Evolutionary conservation across 2,113 vertebrate species (phyloP).

Genomic region (Arizona elegans): DNA sequence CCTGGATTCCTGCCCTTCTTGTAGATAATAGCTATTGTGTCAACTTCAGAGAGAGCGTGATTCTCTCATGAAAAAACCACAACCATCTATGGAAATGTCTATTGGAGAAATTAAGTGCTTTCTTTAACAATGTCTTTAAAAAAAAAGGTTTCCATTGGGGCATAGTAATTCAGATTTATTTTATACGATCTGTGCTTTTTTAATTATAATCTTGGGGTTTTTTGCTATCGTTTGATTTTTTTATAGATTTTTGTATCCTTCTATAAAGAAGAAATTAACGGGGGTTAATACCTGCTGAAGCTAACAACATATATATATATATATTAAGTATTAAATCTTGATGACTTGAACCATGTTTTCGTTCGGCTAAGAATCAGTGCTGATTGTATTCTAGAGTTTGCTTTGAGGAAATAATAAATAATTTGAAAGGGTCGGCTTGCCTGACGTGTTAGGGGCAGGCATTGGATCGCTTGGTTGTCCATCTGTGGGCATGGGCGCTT

Average conservation of each 20-base stretch:
- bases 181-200: constrained; percentile 79
- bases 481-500: constrained; percentile 50
- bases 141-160: constrained; percentile 71
- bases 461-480: too few relatives aligned
- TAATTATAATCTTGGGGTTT: constrained; percentile 74
- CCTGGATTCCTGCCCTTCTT: constrained; percentile 58
- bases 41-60: constrained; percentile 61
- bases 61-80: constrained; percentile 67
- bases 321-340: constrained; percentile 72
- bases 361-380: constrained; percentile 55
- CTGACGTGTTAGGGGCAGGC: constrained; percentile 37
- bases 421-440: not conserved
- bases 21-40: constrained; percentile 58
- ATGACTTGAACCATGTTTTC: constrained; percentile 69
- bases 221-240: constrained; percentile 77
- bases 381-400: constrained; percentile 52
- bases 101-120: constrained; percentile 74
- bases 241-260: constrained; percentile 78
- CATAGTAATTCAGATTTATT: constrained; percentile 72
- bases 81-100: constrained; percentile 58
- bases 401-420: not conserved
- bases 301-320: constrained; percentile 67
- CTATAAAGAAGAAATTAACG: constrained; percentile 66
- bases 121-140: constrained; percentile 71
- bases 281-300: constrained; percentile 75